phyloP scores from a whole-genome alignment of 2,113 vertebrate genomes.

The Phyllostomus discolor region DNA sequence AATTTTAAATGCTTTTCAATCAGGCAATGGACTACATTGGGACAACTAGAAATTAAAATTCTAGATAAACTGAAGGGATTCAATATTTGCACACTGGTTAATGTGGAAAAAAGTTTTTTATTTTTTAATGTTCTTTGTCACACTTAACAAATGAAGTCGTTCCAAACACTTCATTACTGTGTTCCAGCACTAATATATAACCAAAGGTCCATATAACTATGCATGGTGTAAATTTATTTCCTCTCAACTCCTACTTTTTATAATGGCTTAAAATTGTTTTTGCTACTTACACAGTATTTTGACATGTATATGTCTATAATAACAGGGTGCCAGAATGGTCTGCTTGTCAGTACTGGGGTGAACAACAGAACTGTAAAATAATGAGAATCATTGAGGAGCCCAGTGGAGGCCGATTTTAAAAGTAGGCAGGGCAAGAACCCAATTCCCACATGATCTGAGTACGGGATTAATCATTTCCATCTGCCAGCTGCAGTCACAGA shows the following conservation, averaged over 20 bases:
- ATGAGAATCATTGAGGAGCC: neutral
- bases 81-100: neutral
- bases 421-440: neutral
- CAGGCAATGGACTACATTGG: neutral
- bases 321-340: neutral
- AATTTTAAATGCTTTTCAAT: neutral
- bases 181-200: neutral
- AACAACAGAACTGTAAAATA: neutral
- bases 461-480: neutral
- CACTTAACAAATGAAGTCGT: neutral
- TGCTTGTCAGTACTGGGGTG: neutral
- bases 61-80: neutral
- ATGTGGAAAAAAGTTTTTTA: neutral
- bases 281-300: neutral
- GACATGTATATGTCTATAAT: neutral
- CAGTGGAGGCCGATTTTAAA: neutral
- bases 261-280: neutral
- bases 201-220: neutral
- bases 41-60: neutral
- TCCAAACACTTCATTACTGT: neutral
- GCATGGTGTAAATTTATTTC: neutral
- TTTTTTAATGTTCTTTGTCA: neutral
- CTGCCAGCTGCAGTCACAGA: neutral
- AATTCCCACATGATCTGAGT: neutral
- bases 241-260: constrained; percentile 3